Base-by-base conservation (phyloP, 1,140 invertebrate genomes). In the Pemphigus obesinymphae region DNA sequence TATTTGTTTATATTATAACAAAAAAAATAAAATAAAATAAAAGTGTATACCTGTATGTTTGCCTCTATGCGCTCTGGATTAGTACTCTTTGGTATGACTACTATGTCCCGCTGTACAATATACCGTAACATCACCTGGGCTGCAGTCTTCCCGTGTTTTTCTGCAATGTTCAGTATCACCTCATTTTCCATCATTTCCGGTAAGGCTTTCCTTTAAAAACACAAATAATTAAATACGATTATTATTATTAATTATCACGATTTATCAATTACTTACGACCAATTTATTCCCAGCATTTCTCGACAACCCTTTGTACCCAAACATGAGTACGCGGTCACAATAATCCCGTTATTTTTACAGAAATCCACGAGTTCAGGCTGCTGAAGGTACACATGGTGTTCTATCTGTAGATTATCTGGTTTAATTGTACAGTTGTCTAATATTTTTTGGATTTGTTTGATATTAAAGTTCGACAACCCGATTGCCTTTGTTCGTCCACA, bases 331-430 rank as follows among this genome's bases (percentile, higher is more conserved):
- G 23, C 11, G 23, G 6, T 58, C 3, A 58, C 11, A 23, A 58
- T 10, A 13, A 58, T 58, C 23, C 13, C 13, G 3, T 58, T 58
- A 26, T 23, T 3, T 58, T 26, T 58, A 23, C 53, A 58, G 15
- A 58, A 58, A 13, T 15, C 3, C 3, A 58, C 53, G 1, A 58
- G n/a, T 26, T 58, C 53, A 4, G 53, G 89, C 87, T 97, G 95
- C 85, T 96, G 94, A 83, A 94, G 90, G 85, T 95, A 95, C 0
- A 92, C 91, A 86, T 97, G 94, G 37, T 94, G 87, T 85, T 97
- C 95, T 37, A 96, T 89, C 89, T 95, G 90, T 82, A 90, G 83
- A 85, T 86, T 84, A 20, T 84, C 83, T 31, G 85, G 85, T 43
- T 53, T 82, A 63, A 86, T 85, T 40, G 81, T 76, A 7, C 83